These are phyloP conservation scores for Asteroscopus sphinx DNA, from an alignment of 2,888 invertebrate species.

Conservation along the genomic window DNA sequence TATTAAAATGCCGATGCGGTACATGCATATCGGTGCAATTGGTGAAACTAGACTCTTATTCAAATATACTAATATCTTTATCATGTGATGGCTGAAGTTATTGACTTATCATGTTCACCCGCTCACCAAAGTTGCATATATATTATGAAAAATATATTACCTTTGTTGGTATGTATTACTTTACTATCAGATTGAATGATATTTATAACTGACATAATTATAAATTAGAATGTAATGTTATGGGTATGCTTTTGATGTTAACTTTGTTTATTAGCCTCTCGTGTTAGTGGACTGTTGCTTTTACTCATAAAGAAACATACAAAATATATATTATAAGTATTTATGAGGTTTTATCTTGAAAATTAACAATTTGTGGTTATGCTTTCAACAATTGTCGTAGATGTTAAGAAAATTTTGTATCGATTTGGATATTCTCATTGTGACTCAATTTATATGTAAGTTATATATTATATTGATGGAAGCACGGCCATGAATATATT, in stretches of 20 bases:
- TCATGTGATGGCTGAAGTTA: slow-evolving; percentile 13
- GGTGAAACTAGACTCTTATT: slow-evolving; percentile 36
- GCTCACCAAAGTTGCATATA: slow-evolving; percentile 45
- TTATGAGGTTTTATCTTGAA: slow-evolving; percentile 66
- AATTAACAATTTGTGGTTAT: slow-evolving; percentile 62
- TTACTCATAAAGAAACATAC: slow-evolving; percentile 63
- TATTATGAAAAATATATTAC: slow-evolving; percentile 37
- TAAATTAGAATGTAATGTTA: slow-evolving; percentile 43
- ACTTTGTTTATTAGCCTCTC: slow-evolving; percentile 68
- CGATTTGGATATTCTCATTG: slow-evolving; percentile 60
- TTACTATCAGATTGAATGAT: slow-evolving; percentile 46
- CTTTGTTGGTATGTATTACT: slow-evolving; percentile 38
- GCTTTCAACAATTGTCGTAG: slow-evolving; percentile 68
- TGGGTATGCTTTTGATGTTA: slow-evolving; percentile 75
- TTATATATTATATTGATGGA: slow-evolving; percentile 65
- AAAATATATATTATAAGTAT: slow-evolving; percentile 67
- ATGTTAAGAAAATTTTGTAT: slow-evolving; percentile 61
- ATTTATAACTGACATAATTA: slow-evolving; percentile 41
- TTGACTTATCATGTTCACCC: slow-evolving; percentile 47
- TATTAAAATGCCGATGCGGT: neutral
- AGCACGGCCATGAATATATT: slow-evolving; percentile 66
- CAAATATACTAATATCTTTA: slow-evolving; percentile 11
- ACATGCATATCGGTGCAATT: slow-evolving; percentile 24
- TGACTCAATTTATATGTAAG: slow-evolving; percentile 64
- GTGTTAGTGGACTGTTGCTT: slow-evolving; percentile 72